Conservation (phyloP, 35 echinoderm and acorn worm genomes). For the Apostichopus parvimensis region DNA sequence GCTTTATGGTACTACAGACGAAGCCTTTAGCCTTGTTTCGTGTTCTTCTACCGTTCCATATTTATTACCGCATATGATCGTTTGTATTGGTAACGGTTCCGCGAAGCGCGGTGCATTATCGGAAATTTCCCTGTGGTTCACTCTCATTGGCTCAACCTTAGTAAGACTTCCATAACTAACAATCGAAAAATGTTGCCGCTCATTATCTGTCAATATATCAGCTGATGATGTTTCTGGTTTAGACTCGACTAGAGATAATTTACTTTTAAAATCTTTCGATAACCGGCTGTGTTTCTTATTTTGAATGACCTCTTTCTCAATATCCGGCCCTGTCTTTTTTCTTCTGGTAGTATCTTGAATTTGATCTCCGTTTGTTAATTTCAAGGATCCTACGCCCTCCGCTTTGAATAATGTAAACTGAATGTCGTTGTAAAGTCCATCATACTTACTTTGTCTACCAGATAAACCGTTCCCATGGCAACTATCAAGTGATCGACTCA, state of each 20-base stretch:
- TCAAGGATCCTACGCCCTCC: not conserved
- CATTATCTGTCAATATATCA: not conserved
- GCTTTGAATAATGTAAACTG: not conserved
- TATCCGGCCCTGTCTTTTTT: not conserved
- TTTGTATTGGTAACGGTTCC: constrained; percentile 6
- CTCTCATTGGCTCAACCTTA: not conserved
- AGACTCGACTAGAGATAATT: not conserved
- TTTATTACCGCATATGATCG: constrained; percentile 13
- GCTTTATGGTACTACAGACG: too few relatives aligned
- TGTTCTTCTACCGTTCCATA: constrained; percentile 20
- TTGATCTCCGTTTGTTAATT: not conserved
- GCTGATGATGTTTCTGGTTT: not conserved
- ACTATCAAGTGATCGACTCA: not conserved
- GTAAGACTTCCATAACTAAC: not conserved
- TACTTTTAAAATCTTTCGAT: not conserved
- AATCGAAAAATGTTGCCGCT: not conserved
- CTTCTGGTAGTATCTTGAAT: not conserved
- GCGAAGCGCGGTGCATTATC: not conserved
- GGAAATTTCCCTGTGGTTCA: not conserved
- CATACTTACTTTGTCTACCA: not conserved
- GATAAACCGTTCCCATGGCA: too few relatives aligned
- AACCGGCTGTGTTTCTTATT: not conserved
- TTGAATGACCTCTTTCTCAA: not conserved
- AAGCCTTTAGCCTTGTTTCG: not conserved
- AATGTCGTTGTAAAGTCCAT: not conserved